Percentiles rank a stretch among this genome's conserved stretches.
These are phyloP conservation scores for Carposina sasakii DNA, from an alignment of 1,140 invertebrate species.

Conservation along the genomic window DNA sequence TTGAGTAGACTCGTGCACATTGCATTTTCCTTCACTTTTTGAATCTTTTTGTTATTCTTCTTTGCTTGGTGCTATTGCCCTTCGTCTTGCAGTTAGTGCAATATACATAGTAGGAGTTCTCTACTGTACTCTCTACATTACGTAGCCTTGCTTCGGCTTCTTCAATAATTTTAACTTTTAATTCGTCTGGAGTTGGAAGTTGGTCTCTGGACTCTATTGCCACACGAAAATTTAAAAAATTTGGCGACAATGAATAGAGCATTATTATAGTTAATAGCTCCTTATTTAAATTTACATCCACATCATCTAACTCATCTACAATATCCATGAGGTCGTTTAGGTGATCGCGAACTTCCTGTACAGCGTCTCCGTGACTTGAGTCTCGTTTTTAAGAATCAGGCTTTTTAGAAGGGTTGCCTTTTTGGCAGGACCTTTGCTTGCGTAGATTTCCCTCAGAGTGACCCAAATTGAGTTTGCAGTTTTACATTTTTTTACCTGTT, in stretches of 20 bases:
- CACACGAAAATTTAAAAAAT: slow-evolving; percentile 32
- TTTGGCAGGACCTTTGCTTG: slow-evolving; percentile 12
- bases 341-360: slow-evolving; percentile 28
- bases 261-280: slow-evolving; percentile 30
- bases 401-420: slow-evolving; percentile 19
- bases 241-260: slow-evolving; percentile 29
- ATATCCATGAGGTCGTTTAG: slow-evolving; percentile 9
- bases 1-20: neutral
- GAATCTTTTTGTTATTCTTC: slow-evolving; percentile 5
- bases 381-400: slow-evolving; percentile 27
- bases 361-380: slow-evolving; percentile 12
- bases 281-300: slow-evolving; percentile 26
- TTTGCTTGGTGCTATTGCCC: neutral
- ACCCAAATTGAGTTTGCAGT: slow-evolving; percentile 16
- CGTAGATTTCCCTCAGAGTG: slow-evolving; percentile 13
- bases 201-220: slow-evolving; percentile 34
- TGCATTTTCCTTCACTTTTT: neutral
- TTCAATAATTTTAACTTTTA: slow-evolving; percentile 38
- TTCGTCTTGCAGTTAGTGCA: slow-evolving; percentile 1
- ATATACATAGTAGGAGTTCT: neutral
- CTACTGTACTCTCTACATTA: neutral
- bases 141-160: slow-evolving; percentile 24
- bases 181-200: slow-evolving; percentile 27
- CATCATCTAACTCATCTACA: slow-evolving; percentile 15
- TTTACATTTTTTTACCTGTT: slow-evolving; percentile 16